Evolutionary conservation across 2,888 invertebrate species (phyloP), one percentile per base, ranked within the genome.

Genomic region (Plutella xylostella): DNA sequence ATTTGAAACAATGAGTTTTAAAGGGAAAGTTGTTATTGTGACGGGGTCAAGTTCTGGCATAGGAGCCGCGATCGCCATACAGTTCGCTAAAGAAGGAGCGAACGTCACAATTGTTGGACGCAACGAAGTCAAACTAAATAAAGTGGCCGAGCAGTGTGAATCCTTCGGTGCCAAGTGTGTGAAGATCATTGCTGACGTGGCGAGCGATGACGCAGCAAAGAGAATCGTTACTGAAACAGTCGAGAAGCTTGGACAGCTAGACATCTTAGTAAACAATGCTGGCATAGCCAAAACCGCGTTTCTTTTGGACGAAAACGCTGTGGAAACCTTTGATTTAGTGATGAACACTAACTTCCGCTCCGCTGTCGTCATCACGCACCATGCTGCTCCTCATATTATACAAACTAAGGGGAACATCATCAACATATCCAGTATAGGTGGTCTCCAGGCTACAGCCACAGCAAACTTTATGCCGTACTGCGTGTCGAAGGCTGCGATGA

Each of bases 31-130:
- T 1, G 73, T 85, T 1, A 56, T 87, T 11, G 71, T 88, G 37
- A 87, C 87, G 0, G 90, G 90, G 6, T 88, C 88, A 0, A 88
- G 89, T 58, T 89, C 89, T 4, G 91, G 91, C 0, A 91, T 91
- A 35, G 91, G 91, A 2, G 87, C 87, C 1, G 87, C 86, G 1
- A 84, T 89, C 0, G 89, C 90, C 0, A 52, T 86, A 0, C 73
- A 86, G 34, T 88, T 92, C 51, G 84, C 89, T 0, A 80, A 85
- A 54, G 70, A 87, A 39, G 89, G 88, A 1, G 90, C 88, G 1
- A 65, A 65, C 21, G 63, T 91, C 2, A 79, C 85, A n/a, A 87
- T 85, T 61, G 88, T 76, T 63, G 92, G 85, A 70, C 78, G 92
- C 52, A 90, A 91, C 63, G 61, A 74, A 34, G 82, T 85, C 2